phyloP scores from a whole-genome alignment of 2,113 vertebrate species.

The Aphyosemion australe region DNA sequence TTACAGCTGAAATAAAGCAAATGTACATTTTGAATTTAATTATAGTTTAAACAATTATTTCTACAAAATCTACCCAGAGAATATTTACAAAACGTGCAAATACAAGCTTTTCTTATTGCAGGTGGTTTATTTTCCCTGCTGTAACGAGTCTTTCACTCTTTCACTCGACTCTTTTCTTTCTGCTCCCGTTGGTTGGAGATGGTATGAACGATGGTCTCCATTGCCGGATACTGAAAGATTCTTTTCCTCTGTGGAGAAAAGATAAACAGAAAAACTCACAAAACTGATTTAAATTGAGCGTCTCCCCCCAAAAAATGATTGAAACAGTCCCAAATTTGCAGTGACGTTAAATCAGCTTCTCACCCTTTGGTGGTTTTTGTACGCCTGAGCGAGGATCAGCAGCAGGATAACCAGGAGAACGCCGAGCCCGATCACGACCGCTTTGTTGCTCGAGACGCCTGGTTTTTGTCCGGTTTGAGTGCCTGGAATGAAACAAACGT shows the following conservation, averaged over 20 bases:
- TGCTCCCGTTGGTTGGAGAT: conserved; percentile 67
- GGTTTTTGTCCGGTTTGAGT: conserved; percentile 29
- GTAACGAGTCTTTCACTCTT: conserved; percentile 26
- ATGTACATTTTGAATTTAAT: conserved; percentile 17
- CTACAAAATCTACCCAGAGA: conserved; percentile 63
- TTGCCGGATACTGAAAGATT: conserved; percentile 70
- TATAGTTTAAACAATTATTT: conserved; percentile 36
- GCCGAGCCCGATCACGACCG: conserved; percentile 49
- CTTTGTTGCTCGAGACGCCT: conserved; percentile 9
- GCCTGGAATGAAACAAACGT: conserved; percentile 42
- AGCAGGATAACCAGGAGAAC: conserved; percentile 68
- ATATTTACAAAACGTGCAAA: conserved; percentile 55
- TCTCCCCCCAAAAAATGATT: too few species aligned
- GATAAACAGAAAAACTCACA: not conserved
- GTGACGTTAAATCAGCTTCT: not conserved
- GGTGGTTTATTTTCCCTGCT: not conserved
- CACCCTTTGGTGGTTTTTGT: conserved; percentile 77
- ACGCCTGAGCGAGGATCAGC: conserved; percentile 70
- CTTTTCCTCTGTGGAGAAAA: conserved; percentile 65
- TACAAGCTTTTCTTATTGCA: conserved; percentile 8
- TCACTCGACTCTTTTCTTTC: conserved; percentile 46
- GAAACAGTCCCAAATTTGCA: not conserved
- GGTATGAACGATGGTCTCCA: conserved; percentile 78
- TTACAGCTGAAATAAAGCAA: conserved; percentile 24
- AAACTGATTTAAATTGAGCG: not conserved